Percentiles rank a stretch among this genome's conserved stretches.
These are phyloP conservation scores for Rhyacophila brunnea DNA, from an alignment of 1,140 invertebrate species.

Conservation along the genomic window DNA sequence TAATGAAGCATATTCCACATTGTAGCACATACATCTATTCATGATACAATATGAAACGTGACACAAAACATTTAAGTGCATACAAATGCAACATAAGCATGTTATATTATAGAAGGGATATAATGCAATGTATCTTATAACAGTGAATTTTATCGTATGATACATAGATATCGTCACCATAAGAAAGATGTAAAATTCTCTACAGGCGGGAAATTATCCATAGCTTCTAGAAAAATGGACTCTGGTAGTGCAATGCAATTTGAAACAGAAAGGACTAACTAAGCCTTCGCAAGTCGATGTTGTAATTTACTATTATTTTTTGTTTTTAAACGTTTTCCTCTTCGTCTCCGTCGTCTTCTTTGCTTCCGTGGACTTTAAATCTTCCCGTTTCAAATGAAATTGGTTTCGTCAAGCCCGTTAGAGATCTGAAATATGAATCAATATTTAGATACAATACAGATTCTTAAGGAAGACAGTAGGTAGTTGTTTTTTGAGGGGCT, in stretches of 20 bases:
- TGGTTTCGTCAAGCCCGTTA: conserved; percentile 21
- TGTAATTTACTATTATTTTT: too few species aligned
- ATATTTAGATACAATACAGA: too few species aligned
- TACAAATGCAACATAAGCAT: too few species aligned
- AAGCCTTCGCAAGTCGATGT: too few species aligned
- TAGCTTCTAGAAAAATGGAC: too few species aligned
- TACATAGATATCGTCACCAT: background rate
- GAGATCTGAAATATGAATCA: conserved; percentile 27
- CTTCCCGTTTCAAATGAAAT: conserved; percentile 21
- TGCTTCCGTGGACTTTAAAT: background rate
- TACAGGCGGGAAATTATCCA: too few species aligned
- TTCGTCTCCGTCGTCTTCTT: conserved; percentile 18
- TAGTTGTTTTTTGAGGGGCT: too few species aligned
- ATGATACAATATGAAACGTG: background rate
- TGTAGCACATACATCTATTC: background rate
- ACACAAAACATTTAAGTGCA: background rate
- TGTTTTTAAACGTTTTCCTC: conserved; percentile 21
- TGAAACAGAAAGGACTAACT: too few species aligned
- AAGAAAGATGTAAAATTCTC: background rate
- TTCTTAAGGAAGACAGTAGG: too few species aligned
- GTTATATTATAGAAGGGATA: too few species aligned
- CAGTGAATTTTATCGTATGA: background rate
- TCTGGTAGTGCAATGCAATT: too few species aligned
- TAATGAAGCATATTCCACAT: too few species aligned
- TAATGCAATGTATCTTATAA: background rate